Evolutionary conservation across 2,888 invertebrate species (phyloP), one percentile per base, ranked within the genome.

Genomic region (Spialia ferax): DNA sequence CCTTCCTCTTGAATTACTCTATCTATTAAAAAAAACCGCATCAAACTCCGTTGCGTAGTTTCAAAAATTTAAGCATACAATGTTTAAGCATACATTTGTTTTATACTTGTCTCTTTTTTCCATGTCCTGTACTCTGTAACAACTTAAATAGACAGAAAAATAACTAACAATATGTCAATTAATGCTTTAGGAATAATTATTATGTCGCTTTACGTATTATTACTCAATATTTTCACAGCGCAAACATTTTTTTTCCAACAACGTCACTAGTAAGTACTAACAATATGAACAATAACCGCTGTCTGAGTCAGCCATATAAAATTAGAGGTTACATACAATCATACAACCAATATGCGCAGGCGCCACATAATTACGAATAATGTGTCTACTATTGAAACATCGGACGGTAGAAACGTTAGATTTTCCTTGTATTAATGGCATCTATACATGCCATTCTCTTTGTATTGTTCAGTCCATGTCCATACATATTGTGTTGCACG

Each of bases 351-450:
- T 26, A 50, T 50, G 50, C 45, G 42, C 55, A 54, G 63, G 63
- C 63, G 63, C 63, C 63, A 63, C 8, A 45, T 63, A 42, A 55
- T 63, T 42, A 42, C 13, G 13, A 38, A 55, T 55, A 55, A 63
- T 63, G 29, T 55, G 22, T 32, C 48, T 61, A 50, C 32, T 18
- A 61, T 32, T 50, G 13, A 29, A 20, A 26, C 29, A 48, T 60
- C 45, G 1, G 45, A n/a, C 22, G 1, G 54, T 6, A 15, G 18
- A 32, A 55, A 32, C 32, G 13, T 20, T 26, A 29, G 38, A 38
- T 63, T 63, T 63, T 63, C 63, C 63, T 63, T 45, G 55, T 63
- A 29, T 23, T 26, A 35, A 11, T 22, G 22, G 22, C 22, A 22
- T 8, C 13, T 35, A 13, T 11, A 35, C 35, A 35, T 35, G 13